Evolutionary conservation across 2,797 vertebrate genomes (phyloP).

Genomic region (Aselliscus stoliczkanus): DNA sequence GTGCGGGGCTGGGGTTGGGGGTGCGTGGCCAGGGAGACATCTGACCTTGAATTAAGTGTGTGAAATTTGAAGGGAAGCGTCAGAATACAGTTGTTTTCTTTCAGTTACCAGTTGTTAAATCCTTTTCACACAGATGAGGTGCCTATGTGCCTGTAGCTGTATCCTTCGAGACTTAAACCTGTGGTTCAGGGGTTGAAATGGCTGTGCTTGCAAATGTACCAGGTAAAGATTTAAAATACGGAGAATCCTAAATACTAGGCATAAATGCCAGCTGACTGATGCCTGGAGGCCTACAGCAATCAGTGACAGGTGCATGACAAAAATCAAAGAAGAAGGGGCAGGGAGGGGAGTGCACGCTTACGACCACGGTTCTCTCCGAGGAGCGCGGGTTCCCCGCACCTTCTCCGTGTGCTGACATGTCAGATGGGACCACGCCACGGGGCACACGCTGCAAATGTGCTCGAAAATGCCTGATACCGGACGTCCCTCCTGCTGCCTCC

Average conservation of each 20-base stretch:
- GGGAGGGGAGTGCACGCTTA: neutral
- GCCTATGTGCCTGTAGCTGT: neutral
- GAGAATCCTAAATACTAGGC: neutral
- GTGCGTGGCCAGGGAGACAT: too few relatives aligned
- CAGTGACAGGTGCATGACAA: neutral
- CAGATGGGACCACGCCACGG: neutral
- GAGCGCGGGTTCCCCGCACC: too few relatives aligned
- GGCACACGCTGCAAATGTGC: neutral
- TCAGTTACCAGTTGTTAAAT: neutral
- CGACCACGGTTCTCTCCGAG: neutral
- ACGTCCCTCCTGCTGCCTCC: neutral
- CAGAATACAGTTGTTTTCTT: neutral
- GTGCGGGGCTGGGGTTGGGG: too few relatives aligned
- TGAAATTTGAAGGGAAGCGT: too few relatives aligned
- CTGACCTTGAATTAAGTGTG: too few relatives aligned
- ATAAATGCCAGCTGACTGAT: neutral
- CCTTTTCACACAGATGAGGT: neutral
- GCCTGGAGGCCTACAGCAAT: neutral
- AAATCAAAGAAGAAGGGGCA: neutral
- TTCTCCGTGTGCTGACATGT: neutral
- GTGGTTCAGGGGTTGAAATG: neutral
- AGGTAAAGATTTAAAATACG: neutral
- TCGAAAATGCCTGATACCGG: neutral
- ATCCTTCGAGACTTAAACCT: neutral
- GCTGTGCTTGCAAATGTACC: neutral